Base-by-base conservation (phyloP, 1,140 invertebrate genomes). In the Microplitis demolitor region DNA sequence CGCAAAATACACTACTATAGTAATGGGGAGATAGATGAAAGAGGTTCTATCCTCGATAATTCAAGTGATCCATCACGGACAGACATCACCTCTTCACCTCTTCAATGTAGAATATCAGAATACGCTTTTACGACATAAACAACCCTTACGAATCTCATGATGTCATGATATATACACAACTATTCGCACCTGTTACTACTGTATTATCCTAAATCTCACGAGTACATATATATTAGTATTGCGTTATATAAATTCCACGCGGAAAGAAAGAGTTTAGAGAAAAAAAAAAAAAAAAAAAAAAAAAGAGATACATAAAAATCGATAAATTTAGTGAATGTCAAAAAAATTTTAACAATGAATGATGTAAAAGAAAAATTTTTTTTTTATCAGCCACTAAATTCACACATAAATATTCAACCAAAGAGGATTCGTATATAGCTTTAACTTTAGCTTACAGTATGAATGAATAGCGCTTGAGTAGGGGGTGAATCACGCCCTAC, bases 11-110 rank as follows among this genome's bases (percentile, higher is more conserved):
- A 24, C 24, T 24, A 24, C 24, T 24, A 24, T 24, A 24, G 0
- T 24, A 2, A 24, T 24, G 2, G 39, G 45, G 34, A 39, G 54
- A 66, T 39, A 71, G 58, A 60, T 14, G 37, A 37, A 53, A 66
- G 53, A 53, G 39, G 67, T 64, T 66, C 33, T 31, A 16, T 34
- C 33, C 64, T 45, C 51, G 68, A 73, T 76, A 76, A 76, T 76
- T 76, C 71, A 51, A 64, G 71, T 62, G 62, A 76, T 76, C 74
- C 68, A 76, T 76, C 74, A 76, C 66, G 31, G 50, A 56, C 64
- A 37, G 50, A 76, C 64, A n/a, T 76, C 67, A 71, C 56, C 34
- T 56, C 0, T 73, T 50, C 24, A 24, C 24, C 24, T 24, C 24
- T 24, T 54, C 56, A 50, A 51, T 54, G 53, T 54, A n/a, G n/a